Base-by-base conservation (phyloP, 2,888 invertebrate species). In the Drosophila multiciliata region DNA sequence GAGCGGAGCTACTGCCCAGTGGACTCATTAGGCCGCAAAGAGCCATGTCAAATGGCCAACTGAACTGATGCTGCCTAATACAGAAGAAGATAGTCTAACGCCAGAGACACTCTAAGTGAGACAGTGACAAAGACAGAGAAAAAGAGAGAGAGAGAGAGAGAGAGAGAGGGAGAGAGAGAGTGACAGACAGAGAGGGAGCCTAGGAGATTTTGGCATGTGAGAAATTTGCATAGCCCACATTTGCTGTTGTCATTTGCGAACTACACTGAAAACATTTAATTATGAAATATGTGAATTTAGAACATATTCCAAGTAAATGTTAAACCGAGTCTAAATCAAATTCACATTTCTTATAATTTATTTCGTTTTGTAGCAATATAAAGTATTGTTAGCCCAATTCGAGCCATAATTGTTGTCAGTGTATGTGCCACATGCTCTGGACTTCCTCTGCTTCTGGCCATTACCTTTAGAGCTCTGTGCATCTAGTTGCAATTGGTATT, bases 31-130 rank as follows among this genome's bases (percentile, higher is more conserved):
- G 80, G 82, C 70, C 36, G 42, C 48, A 50, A 53, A 42, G 48
- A 36, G 60, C 73, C 82, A 66, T 83, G 86, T 77, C 82, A 87
- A 83, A 82, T 82, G 82, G 72, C 72, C 72, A 82, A 78, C 83
- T 76, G 74, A 74, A 74, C 64, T 50, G 75, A 42, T 84, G 67
- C 69, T 66, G 78, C 73, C 85, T 80, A 87, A 87, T 82, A 75
- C 78, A 79, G 71, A 49, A 48, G 42, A 49, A 48, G 42, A 12
- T 20, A 29, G 55, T 1, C 12, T 8, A 29, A 4, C 11, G 36
- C 23, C 15, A 48, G 36, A 7, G 32, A 36, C n/a, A 15, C 17
- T 40, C 7, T 20, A 11, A n/a, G 20, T 5, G 20, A 35, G 23
- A 9, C 38, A 9, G 48, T 1, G 49, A 5, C 29, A 29, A 29